These are phyloP conservation scores for Zaprionus vittiger DNA, from an alignment of 1,140 invertebrate species.

Conservation along the genomic window DNA sequence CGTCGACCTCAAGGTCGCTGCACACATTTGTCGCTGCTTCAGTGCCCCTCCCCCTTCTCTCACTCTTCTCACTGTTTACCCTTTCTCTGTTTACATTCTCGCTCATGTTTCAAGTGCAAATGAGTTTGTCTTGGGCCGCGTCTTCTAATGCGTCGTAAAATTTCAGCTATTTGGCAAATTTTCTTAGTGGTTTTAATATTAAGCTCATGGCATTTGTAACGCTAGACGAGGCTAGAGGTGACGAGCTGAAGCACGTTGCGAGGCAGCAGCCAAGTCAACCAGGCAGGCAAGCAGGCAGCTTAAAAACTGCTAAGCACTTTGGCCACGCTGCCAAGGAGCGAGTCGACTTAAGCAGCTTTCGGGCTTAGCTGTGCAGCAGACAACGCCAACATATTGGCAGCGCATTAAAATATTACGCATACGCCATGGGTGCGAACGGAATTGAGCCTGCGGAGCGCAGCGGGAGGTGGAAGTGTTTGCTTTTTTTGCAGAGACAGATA, in stretches of 20 bases:
- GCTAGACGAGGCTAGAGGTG: constrained; percentile 47
- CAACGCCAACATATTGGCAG: constrained; percentile 67
- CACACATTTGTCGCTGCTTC: constrained; percentile 3
- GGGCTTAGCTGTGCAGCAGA: constrained; percentile 60
- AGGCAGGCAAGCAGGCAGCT: constrained; percentile 44
- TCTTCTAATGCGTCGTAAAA: constrained; percentile 41
- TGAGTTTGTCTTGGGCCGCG: constrained; percentile 53
- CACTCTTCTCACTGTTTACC: constrained; percentile 11
- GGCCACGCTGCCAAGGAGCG: constrained; percentile 53
- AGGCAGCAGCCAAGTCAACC: background rate
- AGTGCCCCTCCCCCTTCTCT: no score
- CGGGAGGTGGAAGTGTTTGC: constrained; percentile 5
- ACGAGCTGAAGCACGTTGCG: background rate
- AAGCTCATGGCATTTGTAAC: constrained; percentile 60
- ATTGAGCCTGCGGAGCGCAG: no score
- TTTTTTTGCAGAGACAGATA: constrained; percentile 56
- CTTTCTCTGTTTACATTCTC: constrained; percentile 20
- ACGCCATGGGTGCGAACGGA: constrained; percentile 35
- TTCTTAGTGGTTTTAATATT: constrained; percentile 78
- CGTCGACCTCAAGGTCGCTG: background rate
- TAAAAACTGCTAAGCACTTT: constrained; percentile 72
- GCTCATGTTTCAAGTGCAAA: constrained; percentile 67
- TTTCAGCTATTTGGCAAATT: constrained; percentile 73
- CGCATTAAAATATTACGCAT: constrained; percentile 71
- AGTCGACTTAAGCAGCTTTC: constrained; percentile 73